Evolutionary conservation across 1,140 invertebrate genomes (phyloP).

Genomic region (Coptotermes formosanus): DNA sequence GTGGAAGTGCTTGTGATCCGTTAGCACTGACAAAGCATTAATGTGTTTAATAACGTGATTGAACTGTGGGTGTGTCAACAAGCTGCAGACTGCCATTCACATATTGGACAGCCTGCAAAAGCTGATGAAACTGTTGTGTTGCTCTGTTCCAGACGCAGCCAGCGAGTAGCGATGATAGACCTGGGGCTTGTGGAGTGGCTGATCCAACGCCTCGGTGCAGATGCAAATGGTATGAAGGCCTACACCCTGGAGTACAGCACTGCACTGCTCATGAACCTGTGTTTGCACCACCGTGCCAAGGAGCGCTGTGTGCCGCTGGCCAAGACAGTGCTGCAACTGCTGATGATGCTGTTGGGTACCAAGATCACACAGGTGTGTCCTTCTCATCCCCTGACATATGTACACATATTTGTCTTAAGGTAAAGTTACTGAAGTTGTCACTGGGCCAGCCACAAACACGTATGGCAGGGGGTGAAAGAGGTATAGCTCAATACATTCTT

Average conservation of each 20-base stretch:
- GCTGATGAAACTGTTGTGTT: too few relatives aligned
- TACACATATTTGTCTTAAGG: too few relatives aligned
- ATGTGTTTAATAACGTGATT: conserved; percentile 55
- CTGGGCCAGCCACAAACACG: too few relatives aligned
- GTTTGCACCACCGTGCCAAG: conserved; percentile 56
- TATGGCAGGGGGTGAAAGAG: too few relatives aligned
- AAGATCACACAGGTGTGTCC: conserved; percentile 44
- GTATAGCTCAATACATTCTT: too few relatives aligned
- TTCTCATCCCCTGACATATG: too few relatives aligned
- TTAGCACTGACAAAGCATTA: too few relatives aligned
- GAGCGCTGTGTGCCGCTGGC: conserved; percentile 40
- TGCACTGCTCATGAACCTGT: conserved; percentile 68
- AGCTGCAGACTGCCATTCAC: conserved; percentile 61
- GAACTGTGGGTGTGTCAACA: conserved; percentile 54
- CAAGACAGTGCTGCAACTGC: conserved; percentile 45
- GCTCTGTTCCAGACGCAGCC: conserved; percentile 49
- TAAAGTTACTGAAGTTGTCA: too few relatives aligned
- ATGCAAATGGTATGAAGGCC: conserved; percentile 46
- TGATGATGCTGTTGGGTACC: conserved; percentile 47
- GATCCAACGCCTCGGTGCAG: conserved; percentile 52
- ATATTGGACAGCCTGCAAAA: conserved; percentile 48
- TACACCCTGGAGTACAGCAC: conserved; percentile 64
- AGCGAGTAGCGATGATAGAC: conserved; percentile 62
- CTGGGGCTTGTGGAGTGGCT: conserved; percentile 63
- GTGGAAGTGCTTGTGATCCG: too few relatives aligned